These are phyloP conservation scores for Dicycla oo DNA, from an alignment of 2,888 invertebrate genomes.

Conservation along the genomic window DNA sequence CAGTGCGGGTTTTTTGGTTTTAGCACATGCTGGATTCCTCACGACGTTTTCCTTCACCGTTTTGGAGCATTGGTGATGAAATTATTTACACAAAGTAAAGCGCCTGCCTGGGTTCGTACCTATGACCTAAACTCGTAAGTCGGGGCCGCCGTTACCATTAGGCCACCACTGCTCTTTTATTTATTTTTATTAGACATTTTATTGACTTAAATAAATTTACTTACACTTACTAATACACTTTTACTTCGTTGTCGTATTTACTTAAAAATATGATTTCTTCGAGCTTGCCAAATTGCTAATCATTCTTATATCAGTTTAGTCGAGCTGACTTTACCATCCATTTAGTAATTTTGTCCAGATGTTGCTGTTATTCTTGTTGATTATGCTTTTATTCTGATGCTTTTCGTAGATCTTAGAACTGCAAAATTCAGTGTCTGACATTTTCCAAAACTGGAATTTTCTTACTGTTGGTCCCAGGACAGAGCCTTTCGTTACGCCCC, in stretches of 20 bases:
- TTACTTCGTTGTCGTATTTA: neutral
- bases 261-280: neutral
- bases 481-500: neutral
- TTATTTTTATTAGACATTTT: no score
- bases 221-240: no score
- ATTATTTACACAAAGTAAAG: no score
- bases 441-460: neutral
- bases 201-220: no score
- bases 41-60: no score
- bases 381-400: neutral
- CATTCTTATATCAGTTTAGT: neutral
- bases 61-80: no score
- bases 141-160: no score
- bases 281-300: neutral
- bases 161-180: no score
- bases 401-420: neutral
- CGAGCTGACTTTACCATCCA: neutral
- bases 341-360: neutral
- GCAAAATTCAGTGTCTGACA: neutral
- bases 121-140: no score
- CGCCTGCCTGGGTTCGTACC: no score
- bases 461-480: neutral
- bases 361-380: neutral
- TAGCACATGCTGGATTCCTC: no score
- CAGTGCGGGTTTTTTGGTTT: no score